These are phyloP conservation scores for Nipponia nippon DNA, from an alignment of 2,113 vertebrate species.

Conservation along the genomic window DNA sequence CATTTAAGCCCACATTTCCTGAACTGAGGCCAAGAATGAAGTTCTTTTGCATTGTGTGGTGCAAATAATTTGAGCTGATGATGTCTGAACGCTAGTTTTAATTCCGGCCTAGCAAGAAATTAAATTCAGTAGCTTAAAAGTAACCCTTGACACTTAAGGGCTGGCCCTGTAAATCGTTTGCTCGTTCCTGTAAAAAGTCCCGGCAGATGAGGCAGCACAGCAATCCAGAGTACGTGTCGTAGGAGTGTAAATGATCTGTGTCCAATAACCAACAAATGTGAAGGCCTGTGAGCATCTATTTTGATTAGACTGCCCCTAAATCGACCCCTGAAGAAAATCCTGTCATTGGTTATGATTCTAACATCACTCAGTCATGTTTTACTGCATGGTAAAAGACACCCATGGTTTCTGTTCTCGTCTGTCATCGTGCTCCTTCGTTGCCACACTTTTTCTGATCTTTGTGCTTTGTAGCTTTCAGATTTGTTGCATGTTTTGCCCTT, in stretches of 20 bases:
- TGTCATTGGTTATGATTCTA: conserved; percentile 79
- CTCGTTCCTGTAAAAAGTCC: background rate
- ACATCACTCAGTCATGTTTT: conserved; percentile 77
- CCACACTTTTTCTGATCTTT: conserved; percentile 65
- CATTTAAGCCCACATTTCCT: background rate
- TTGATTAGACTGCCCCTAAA: conserved; percentile 78
- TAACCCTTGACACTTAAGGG: background rate
- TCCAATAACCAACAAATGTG: background rate
- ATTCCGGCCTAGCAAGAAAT: background rate
- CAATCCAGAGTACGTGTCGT: background rate
- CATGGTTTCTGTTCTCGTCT: conserved; percentile 67
- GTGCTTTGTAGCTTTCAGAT: conserved; percentile 69
- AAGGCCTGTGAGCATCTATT: conserved; percentile 74
- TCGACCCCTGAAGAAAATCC: conserved; percentile 89
- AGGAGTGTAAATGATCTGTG: background rate
- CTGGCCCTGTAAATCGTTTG: background rate
- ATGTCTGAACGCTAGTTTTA: background rate
- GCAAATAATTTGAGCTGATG: background rate
- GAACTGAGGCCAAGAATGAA: background rate
- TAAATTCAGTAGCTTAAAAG: background rate
- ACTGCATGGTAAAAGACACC: conserved; percentile 85
- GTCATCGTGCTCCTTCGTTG: conserved; percentile 57
- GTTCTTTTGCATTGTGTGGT: background rate
- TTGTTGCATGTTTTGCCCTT: conserved; percentile 73
- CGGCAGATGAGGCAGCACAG: background rate